Conservation (phyloP, 2,113 vertebrate genomes). For the Chaenogobius annularis region DNA sequence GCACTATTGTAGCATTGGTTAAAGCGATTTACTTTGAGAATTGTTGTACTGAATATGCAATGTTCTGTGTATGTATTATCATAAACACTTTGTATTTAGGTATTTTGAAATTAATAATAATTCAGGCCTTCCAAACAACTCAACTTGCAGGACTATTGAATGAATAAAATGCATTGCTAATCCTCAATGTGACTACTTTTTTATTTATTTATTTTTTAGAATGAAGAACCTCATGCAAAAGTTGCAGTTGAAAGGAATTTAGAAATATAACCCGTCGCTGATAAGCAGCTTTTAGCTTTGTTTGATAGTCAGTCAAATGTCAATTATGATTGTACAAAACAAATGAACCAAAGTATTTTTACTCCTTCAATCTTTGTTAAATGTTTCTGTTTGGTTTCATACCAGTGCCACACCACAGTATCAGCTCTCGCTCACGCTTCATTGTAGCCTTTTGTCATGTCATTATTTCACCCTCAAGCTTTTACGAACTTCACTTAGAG, state of each 20-base stretch:
- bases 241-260: neutral
- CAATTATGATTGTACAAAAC: neutral
- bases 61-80: neutral
- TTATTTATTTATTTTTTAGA: too few relatives aligned
- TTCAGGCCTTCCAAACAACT: neutral
- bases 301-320: neutral
- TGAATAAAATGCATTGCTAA: too few relatives aligned
- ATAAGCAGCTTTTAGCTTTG: neutral
- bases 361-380: neutral
- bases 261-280: neutral
- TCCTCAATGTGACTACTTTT: neutral
- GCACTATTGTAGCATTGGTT: neutral
- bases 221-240: neutral
- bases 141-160: neutral
- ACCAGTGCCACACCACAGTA: constrained; percentile 13
- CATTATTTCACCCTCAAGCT: constrained; percentile 66
- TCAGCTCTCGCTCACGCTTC: constrained; percentile 52
- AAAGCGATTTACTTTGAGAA: constrained; percentile 27
- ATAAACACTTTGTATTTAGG: neutral
- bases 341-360: neutral
- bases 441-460: constrained; percentile 51
- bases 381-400: constrained; percentile 14
- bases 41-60: constrained; percentile 22
- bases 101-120: neutral
- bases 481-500: constrained; percentile 55